Evolutionary conservation across 1,140 invertebrate species (phyloP).

Genomic region (Stratiolaelaps scimitus): DNA sequence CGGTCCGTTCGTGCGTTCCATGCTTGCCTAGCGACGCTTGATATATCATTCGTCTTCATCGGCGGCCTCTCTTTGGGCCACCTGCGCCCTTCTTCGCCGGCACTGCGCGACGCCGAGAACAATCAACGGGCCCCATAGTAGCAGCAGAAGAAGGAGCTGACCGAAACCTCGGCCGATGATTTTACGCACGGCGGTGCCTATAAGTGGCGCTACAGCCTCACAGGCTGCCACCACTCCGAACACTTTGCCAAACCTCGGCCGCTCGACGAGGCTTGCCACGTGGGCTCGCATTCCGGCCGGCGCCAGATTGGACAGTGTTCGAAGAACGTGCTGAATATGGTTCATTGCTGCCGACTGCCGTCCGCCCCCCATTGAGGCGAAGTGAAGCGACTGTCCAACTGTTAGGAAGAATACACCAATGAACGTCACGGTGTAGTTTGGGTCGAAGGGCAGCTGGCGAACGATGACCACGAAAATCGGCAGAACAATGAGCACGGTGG

Average conservation of each 20-base stretch:
- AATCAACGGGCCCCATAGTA: background rate
- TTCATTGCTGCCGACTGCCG: background rate
- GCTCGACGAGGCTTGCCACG: conserved; percentile 1
- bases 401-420: conserved; percentile 17
- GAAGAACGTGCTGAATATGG: conserved; percentile 19
- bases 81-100: background rate
- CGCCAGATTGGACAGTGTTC: background rate
- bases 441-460: background rate
- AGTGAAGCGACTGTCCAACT: background rate
- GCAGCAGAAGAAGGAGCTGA: conserved; percentile 4
- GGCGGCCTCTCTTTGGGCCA: too few relatives aligned
- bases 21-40: too few relatives aligned
- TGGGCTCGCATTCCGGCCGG: conserved; percentile 23
- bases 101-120: background rate
- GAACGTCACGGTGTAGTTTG: conserved; percentile 18
- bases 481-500: background rate
- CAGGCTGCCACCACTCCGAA: conserved; percentile 13
- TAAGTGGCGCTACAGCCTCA: background rate
- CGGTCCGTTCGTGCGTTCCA: too few relatives aligned
- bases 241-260: background rate
- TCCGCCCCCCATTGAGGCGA: background rate
- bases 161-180: background rate
- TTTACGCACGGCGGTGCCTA: conserved; percentile 1
- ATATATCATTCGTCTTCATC: too few relatives aligned
- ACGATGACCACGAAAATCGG: conserved; percentile 22